A percentile compares a stretch with the other conserved stretches of the same genome.
These are phyloP conservation scores for Sminthurinus aureus DNA, from an alignment of 2,888 invertebrate species.

Conservation along the genomic window DNA sequence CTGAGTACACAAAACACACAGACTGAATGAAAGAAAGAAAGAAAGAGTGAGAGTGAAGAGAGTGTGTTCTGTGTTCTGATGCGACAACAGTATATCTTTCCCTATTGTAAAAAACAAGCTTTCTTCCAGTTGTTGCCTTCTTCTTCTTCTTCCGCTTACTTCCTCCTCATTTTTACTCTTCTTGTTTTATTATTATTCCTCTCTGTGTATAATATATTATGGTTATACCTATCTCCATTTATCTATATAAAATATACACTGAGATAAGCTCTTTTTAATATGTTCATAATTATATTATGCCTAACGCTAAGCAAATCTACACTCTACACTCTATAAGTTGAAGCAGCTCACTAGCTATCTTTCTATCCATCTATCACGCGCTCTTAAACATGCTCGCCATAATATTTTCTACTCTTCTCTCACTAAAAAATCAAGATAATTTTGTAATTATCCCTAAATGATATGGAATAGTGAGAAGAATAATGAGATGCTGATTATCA, in stretches of 20 bases:
- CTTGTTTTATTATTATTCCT: too few relatives aligned
- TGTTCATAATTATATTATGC: too few relatives aligned
- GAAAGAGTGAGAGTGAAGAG: not conserved
- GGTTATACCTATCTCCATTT: not conserved
- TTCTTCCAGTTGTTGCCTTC: slow-evolving; percentile 11
- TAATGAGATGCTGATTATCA: not conserved
- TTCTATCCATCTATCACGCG: not conserved
- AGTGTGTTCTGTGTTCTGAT: not conserved
- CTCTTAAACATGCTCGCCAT: not conserved
- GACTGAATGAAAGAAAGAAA: too few relatives aligned
- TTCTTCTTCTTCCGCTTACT: not conserved
- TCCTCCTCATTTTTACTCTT: too few relatives aligned
- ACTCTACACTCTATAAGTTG: too few relatives aligned
- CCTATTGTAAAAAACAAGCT: slow-evolving; percentile 1
- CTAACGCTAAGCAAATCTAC: too few relatives aligned
- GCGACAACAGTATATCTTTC: slow-evolving; percentile 28
- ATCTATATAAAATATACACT: not conserved
- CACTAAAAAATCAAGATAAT: not conserved
- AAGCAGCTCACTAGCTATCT: too few relatives aligned
- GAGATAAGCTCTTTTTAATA: not conserved
- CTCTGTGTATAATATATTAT: not conserved
- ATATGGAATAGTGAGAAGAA: too few relatives aligned
- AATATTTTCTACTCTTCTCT: not conserved
- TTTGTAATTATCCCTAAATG: too few relatives aligned
- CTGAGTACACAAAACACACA: not conserved